Percentiles rank a stretch among this genome's conserved stretches.
These are phyloP conservation scores for Azemiops feae DNA, from an alignment of 2,113 vertebrate species.

Conservation along the genomic window DNA sequence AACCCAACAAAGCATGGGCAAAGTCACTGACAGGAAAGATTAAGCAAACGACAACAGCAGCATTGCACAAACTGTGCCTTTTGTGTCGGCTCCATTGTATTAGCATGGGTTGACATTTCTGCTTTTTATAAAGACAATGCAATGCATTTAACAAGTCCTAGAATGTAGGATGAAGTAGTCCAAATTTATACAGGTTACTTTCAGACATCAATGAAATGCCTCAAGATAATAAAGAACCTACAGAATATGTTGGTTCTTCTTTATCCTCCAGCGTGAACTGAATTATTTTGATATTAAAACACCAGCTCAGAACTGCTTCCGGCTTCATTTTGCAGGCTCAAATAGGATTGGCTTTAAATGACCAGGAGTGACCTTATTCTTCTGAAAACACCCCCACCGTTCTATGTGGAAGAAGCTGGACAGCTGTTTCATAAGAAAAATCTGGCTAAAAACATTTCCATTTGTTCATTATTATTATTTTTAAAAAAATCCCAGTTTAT, in stretches of 20 bases:
- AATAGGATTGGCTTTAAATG: background rate
- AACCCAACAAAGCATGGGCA: background rate
- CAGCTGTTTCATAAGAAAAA: slow-evolving; percentile 2
- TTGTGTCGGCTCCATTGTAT: background rate
- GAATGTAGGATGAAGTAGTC: slow-evolving; percentile 37
- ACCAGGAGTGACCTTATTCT: slow-evolving; percentile 28
- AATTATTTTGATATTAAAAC: background rate
- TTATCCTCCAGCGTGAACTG: background rate
- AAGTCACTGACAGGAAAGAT: background rate
- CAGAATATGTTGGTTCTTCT: slow-evolving; percentile 9
- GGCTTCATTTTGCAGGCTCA: background rate
- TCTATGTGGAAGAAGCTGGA: slow-evolving; percentile 23
- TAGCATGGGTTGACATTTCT: background rate
- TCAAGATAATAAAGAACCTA: background rate
- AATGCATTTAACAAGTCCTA: slow-evolving; percentile 6
- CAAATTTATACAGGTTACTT: background rate
- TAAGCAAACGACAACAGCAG: background rate
- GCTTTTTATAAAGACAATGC: background rate
- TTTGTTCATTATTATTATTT: background rate
- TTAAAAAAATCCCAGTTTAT: background rate
- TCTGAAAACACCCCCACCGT: slow-evolving; percentile 21
- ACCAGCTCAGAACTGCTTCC: background rate
- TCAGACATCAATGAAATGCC: background rate
- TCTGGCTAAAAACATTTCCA: slow-evolving; percentile 11
- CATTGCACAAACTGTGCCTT: background rate